Conservation (phyloP, 2,888 invertebrate species). For the Dolichopus griseipennis region DNA sequence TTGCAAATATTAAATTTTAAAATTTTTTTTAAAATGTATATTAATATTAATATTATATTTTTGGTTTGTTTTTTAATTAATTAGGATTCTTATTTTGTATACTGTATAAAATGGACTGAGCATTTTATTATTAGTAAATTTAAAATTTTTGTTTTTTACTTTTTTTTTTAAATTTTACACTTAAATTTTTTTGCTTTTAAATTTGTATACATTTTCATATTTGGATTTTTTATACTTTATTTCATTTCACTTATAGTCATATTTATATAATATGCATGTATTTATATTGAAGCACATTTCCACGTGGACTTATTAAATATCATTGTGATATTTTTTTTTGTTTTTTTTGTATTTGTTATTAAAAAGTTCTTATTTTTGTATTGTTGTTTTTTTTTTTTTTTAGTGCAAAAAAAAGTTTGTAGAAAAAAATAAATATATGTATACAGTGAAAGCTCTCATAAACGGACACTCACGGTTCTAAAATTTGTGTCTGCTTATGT, state of each 20-base stretch:
- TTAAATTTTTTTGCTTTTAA: too few species aligned
- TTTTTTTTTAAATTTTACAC: background rate
- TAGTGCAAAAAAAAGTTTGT: too few species aligned
- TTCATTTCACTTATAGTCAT: background rate
- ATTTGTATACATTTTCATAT: too few species aligned
- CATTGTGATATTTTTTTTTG: background rate
- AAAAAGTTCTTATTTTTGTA: too few species aligned
- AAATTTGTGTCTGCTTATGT: too few species aligned
- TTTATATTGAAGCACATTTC: slow-evolving; percentile 3
- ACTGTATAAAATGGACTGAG: background rate
- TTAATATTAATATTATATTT: background rate
- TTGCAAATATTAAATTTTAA: background rate
- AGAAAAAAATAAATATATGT: too few species aligned
- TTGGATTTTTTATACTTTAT: too few species aligned
- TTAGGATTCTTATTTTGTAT: background rate
- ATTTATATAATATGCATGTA: too few species aligned
- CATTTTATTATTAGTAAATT: background rate
- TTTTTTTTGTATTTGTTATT: too few species aligned
- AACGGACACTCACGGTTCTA: too few species aligned
- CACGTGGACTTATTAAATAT: background rate
- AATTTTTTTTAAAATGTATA: background rate
- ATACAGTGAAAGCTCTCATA: too few species aligned
- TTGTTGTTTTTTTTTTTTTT: too few species aligned
- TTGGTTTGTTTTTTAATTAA: background rate
- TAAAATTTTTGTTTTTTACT: background rate